phyloP scores from a whole-genome alignment of 2,888 invertebrate species.

The Nephrocerus scutellatus region DNA sequence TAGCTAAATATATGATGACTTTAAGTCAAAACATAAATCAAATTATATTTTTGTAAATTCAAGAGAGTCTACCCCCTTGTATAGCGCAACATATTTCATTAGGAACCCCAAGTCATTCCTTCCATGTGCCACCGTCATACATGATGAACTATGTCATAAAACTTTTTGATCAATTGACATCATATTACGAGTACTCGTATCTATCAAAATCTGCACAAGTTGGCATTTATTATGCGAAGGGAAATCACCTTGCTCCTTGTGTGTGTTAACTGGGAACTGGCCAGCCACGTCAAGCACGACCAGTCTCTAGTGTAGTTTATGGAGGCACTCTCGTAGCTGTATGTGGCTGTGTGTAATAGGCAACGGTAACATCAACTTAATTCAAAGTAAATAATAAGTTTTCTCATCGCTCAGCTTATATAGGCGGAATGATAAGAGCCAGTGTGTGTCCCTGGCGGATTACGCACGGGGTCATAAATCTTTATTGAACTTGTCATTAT shows the following conservation, averaged over 20 bases:
- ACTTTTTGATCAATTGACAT: slow-evolving; percentile 30
- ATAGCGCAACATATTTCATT: no score
- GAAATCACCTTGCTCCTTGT: slow-evolving; percentile 11
- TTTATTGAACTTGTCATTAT: slow-evolving; percentile 46
- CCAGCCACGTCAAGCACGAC: no score
- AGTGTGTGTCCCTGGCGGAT: slow-evolving; percentile 23
- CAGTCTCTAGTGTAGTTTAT: background rate
- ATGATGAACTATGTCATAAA: slow-evolving; percentile 1
- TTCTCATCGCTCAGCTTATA: no score
- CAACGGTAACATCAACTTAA: slow-evolving; percentile 25
- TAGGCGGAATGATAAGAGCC: slow-evolving; percentile 9
- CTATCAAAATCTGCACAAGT: slow-evolving; percentile 29
- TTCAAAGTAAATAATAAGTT: slow-evolving; percentile 13
- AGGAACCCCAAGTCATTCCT: no score
- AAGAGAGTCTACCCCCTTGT: no score
- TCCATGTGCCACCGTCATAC: background rate
- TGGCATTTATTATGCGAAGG: slow-evolving; percentile 26
- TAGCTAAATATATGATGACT: no score
- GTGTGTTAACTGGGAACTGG: slow-evolving; percentile 1
- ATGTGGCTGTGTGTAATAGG: background rate
- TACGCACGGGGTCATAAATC: slow-evolving; percentile 40
- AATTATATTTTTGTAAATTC: no score
- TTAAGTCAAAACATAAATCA: no score
- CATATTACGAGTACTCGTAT: no score
- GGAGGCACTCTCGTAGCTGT: background rate